A percentile compares a stretch with the other conserved stretches of the same genome.
phyloP scores from a whole-genome alignment of 2,113 vertebrate species.

The Erythrocercus mccallii region DNA sequence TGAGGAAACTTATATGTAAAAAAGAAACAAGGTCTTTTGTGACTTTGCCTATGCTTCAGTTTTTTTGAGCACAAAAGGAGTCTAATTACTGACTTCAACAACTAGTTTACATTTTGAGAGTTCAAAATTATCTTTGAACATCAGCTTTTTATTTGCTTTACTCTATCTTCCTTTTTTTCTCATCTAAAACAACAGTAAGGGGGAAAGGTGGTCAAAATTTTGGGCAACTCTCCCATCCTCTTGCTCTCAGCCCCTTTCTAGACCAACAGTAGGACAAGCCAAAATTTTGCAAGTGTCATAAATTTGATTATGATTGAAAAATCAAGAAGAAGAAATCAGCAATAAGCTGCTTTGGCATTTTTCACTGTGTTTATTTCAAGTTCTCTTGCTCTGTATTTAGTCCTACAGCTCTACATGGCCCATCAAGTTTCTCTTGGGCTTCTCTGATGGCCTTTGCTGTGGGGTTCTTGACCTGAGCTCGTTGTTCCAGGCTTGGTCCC shows the following conservation, averaged over 20 bases:
- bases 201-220: not conserved
- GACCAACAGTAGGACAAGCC: not conserved
- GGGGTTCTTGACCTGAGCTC: not conserved
- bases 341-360: not conserved
- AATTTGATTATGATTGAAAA: not conserved
- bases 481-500: not conserved
- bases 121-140: not conserved
- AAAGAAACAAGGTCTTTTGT: not conserved
- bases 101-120: not conserved
- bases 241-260: not conserved
- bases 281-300: not conserved
- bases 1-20: constrained; percentile 51
- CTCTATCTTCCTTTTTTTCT: not conserved
- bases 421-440: no score
- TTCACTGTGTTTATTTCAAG: not conserved
- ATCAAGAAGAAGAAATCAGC: not conserved
- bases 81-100: not conserved
- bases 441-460: not conserved
- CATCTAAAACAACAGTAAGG: not conserved
- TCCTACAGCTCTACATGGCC: not conserved
- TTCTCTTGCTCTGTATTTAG: not conserved
- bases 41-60: not conserved
- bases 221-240: not conserved
- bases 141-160: not conserved
- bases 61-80: not conserved